These are phyloP conservation scores for Pogonomyrmex barbatus DNA, from an alignment of 1,140 invertebrate species.

Conservation along the genomic window DNA sequence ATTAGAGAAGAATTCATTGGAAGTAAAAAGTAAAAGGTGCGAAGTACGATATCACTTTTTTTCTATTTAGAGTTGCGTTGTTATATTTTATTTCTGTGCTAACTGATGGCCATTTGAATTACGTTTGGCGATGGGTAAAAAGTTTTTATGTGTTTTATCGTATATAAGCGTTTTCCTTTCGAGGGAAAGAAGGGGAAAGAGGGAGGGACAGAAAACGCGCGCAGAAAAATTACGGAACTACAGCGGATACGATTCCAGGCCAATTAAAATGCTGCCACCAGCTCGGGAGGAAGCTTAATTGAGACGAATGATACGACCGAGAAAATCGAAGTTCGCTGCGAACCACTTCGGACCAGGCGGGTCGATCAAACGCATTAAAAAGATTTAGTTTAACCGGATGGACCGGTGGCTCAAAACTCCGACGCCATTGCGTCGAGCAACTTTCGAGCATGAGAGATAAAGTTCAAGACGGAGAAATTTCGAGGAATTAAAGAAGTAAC, in stretches of 20 bases:
- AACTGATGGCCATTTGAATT: constrained; percentile 25
- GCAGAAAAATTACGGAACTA: constrained; percentile 47
- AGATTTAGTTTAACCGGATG: constrained; percentile 55
- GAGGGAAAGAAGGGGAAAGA: not conserved
- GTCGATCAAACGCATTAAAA: constrained; percentile 62
- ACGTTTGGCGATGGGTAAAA: not conserved
- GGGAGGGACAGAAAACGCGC: not conserved
- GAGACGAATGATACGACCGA: constrained; percentile 48
- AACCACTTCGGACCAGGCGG: constrained; percentile 10
- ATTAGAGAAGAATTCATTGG: not conserved
- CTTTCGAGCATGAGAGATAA: constrained; percentile 51
- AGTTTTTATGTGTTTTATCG: not conserved
- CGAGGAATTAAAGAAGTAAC: constrained; percentile 45
- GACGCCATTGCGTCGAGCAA: constrained; percentile 52
- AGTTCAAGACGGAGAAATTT: constrained; percentile 21
- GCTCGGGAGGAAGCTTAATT: constrained; percentile 55
- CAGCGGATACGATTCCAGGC: constrained; percentile 19
- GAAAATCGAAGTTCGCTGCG: constrained; percentile 47
- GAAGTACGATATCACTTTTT: constrained; percentile 15
- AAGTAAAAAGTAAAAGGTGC: constrained; percentile 3
- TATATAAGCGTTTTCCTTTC: not conserved
- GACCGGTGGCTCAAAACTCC: constrained; percentile 20
- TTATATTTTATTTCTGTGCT: not conserved
- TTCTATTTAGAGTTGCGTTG: not conserved
- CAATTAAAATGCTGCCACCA: constrained; percentile 47